Evolutionary conservation across 2,797 vertebrate genomes (phyloP).

Genomic region (Halcyon chelicuti): DNA sequence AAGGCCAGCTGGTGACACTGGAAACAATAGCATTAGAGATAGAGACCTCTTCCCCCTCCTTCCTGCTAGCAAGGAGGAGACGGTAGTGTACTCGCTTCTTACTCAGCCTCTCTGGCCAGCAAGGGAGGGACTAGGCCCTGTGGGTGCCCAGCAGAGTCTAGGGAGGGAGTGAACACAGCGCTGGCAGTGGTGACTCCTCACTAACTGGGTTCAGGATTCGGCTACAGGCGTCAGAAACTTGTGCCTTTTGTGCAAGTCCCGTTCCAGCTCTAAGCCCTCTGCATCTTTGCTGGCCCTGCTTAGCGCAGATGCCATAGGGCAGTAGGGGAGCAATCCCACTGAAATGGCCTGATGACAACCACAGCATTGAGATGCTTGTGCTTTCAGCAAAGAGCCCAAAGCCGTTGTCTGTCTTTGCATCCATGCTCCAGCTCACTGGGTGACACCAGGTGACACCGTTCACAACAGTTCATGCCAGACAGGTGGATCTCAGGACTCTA

Average conservation of each 20-base stretch:
- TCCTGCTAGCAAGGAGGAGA: neutral
- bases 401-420: neutral
- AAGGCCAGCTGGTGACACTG: slow-evolving; percentile 15
- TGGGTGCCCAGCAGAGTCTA: rapidly evolving
- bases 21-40: slow-evolving; percentile 47
- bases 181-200: neutral
- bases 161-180: neutral
- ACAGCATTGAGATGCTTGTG: neutral
- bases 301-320: rapidly evolving
- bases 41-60: slow-evolving; percentile 30
- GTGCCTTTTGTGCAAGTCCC: neutral
- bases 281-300: neutral
- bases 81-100: neutral
- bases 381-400: neutral
- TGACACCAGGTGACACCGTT: neutral
- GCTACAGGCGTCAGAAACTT: neutral
- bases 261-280: neutral
- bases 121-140: neutral
- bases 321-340: neutral
- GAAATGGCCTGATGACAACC: neutral
- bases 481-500: neutral
- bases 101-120: neutral
- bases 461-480: neutral
- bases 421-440: neutral
- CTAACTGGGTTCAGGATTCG: neutral